Base-by-base conservation (phyloP, 2,797 vertebrate genomes). In the Cirrhinus molitorella region DNA sequence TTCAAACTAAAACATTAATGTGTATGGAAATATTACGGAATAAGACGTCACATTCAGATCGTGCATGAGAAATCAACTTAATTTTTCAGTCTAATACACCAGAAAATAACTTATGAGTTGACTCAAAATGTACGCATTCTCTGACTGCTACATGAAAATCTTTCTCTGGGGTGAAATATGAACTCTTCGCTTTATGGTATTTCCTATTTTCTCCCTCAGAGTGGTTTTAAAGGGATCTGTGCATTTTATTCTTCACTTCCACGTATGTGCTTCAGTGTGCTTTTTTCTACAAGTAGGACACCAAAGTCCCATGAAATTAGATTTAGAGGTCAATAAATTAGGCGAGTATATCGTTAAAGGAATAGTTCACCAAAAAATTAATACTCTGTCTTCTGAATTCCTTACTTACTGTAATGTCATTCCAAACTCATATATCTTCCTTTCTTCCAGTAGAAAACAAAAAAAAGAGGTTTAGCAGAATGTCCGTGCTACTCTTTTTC, bases 151-250 rank as follows among this genome's bases (percentile, higher is more conserved):
- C 79, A 65, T 21, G 49, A 85, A 85, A 47, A 70, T 83, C 61
- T 76, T 83, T 74, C 79, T 72, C 49, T 28, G 80, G 61, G 80
- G 67, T 83, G 82, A 81, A 79, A 80, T 77, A 80, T 83, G 83
- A 83, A 81, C 82, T 87, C 85, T 80, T 86, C 2, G 72, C 79
- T 45, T 77, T 83, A 71, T 83, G 80, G 72, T 55, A 72, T 85
- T 86, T 83, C 85, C 82, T 81, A 63, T 79, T 76, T 78, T 87
- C 68, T 78, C 65, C 76, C 77, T 79, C 47, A 5, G 40, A 86
- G 80, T 72, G 45, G 45, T 86, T 89, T 81, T 63, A 79, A 73
- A 66, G 77, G 40, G 68, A 66, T 63, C 47, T 76, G 80, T 17
- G 49, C 77, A 49, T 82, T 53, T 25, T 85, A 66, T 68, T 25